Evolutionary conservation across 2,113 vertebrate genomes (phyloP).

Genomic region (Bubo bubo): DNA sequence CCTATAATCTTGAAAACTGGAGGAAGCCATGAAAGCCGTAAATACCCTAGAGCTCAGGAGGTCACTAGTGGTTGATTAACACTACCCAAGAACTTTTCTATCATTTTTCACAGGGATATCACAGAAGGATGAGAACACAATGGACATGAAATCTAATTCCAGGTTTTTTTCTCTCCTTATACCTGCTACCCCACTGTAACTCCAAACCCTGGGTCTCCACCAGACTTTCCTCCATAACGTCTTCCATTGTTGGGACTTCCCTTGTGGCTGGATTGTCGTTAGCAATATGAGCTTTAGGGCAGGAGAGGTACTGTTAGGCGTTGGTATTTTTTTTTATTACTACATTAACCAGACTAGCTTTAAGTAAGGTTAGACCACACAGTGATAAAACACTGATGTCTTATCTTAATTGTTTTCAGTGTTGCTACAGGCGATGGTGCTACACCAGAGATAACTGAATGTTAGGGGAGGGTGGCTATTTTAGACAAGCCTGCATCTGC

Average conservation of each 20-base stretch:
- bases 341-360: not conserved
- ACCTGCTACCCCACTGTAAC: not conserved
- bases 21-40: not conserved
- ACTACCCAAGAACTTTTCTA: not conserved
- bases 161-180: not conserved
- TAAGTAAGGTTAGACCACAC: not conserved
- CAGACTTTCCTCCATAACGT: not conserved
- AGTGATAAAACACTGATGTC: not conserved
- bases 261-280: not conserved
- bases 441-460: not conserved
- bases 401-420: slow-evolving; percentile 5
- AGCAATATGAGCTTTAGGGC: not conserved
- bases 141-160: not conserved
- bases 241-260: not conserved
- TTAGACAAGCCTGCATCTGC: not conserved
- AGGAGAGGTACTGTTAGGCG: not conserved
- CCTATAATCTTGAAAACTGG: not conserved
- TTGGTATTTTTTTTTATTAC: not conserved
- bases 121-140: not conserved
- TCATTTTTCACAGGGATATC: not conserved
- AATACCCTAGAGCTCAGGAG: not conserved
- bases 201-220: not conserved
- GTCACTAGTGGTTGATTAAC: not conserved
- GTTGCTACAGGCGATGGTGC: not conserved
- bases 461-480: not conserved